phyloP scores from a whole-genome alignment of 2,888 invertebrate genomes.

The Diachrysia chrysitis region DNA sequence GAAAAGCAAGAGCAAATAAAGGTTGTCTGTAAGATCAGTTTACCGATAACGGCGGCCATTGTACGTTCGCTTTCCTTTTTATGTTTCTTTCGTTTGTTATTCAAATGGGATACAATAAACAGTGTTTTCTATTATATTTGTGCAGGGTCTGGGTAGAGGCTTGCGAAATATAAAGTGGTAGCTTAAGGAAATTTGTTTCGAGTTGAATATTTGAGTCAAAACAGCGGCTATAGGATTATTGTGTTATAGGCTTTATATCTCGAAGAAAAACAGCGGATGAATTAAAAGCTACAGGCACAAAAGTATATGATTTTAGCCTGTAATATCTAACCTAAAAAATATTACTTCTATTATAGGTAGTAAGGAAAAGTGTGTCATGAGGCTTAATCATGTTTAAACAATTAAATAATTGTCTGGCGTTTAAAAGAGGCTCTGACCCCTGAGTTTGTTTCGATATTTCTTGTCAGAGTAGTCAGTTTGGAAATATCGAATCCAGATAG shows the following conservation, averaged over 20 bases:
- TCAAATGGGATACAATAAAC: slow-evolving; percentile 4
- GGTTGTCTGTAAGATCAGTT: not conserved
- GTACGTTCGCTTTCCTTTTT: not conserved
- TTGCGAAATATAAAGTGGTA: not conserved
- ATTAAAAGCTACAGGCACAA: no score
- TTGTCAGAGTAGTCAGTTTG: no score
- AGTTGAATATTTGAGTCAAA: not conserved
- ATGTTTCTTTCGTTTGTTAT: slow-evolving; percentile 1
- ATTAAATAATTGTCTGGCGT: no score
- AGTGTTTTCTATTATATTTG: slow-evolving; percentile 2
- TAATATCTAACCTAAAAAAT: no score
- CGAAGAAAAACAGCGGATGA: not conserved
- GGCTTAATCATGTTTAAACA: no score
- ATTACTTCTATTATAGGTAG: no score
- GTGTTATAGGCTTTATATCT: not conserved
- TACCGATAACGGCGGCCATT: not conserved
- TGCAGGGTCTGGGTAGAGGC: not conserved
- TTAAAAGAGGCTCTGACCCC: no score
- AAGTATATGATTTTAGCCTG: no score
- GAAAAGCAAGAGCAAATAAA: not conserved
- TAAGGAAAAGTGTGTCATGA: no score
- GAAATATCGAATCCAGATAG: no score
- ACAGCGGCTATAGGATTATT: not conserved
- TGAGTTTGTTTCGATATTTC: no score
- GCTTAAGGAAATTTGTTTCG: not conserved